phyloP scores from a whole-genome alignment of 1,140 invertebrate genomes.

The Saccostrea cuccullata region DNA sequence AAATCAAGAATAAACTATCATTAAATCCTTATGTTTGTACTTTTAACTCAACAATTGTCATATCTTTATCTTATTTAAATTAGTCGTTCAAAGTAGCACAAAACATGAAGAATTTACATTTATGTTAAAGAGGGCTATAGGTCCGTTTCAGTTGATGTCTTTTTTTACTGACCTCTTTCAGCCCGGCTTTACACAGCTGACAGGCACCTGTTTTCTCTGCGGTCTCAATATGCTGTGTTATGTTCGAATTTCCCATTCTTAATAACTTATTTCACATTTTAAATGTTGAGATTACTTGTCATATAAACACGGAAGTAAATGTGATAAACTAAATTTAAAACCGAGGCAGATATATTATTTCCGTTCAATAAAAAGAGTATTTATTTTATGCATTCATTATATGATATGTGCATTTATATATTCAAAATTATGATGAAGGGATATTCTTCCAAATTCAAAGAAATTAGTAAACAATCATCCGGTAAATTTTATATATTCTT shows the following conservation, averaged over 20 bases:
- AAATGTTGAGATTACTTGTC: not conserved
- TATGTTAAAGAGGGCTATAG: too few relatives aligned
- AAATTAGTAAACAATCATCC: too few relatives aligned
- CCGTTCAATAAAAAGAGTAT: not conserved
- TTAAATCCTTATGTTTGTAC: too few relatives aligned
- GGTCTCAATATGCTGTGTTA: slow-evolving; percentile 94
- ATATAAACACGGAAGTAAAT: not conserved
- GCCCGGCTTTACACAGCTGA: slow-evolving; percentile 88
- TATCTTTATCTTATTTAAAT: too few relatives aligned
- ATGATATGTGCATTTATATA: not conserved
- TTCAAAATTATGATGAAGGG: not conserved
- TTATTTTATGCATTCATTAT: not conserved
- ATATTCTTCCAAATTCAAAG: too few relatives aligned
- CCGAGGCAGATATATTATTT: not conserved
- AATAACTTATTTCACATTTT: not conserved
- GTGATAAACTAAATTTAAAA: not conserved
- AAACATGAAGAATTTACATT: too few relatives aligned
- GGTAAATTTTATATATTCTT: not conserved
- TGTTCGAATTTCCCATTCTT: slow-evolving; percentile 89
- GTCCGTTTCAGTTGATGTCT: too few relatives aligned
- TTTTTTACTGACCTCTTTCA: slow-evolving; percentile 82
- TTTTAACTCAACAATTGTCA: too few relatives aligned
- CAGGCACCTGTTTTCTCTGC: slow-evolving; percentile 96
- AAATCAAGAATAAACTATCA: too few relatives aligned
- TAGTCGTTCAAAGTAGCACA: too few relatives aligned